Evolutionary conservation across 2,888 invertebrate genomes (phyloP).

Genomic region (Cheilosia vernalis): DNA sequence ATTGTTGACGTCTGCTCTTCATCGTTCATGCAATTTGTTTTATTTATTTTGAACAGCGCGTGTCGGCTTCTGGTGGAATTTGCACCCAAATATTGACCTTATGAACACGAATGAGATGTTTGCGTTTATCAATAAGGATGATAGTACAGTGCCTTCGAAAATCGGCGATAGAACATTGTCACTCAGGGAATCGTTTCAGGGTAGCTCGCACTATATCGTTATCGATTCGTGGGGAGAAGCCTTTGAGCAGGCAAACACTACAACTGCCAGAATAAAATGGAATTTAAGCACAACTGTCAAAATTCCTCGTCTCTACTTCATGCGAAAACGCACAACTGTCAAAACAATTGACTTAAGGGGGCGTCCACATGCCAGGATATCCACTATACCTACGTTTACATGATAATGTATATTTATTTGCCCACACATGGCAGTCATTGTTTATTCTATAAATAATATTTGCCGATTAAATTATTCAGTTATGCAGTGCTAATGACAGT

Average conservation of each 20-base stretch:
- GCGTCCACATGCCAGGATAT: conserved; percentile 2
- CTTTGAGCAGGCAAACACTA: too few species aligned
- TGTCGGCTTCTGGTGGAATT: background rate
- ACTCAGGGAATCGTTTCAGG: too few species aligned
- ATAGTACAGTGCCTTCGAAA: too few species aligned
- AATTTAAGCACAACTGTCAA: background rate
- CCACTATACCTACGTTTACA: too few species aligned
- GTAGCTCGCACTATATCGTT: too few species aligned
- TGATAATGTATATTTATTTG: conserved; percentile 4
- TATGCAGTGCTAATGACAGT: background rate
- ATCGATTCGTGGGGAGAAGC: too few species aligned
- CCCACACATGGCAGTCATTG: conserved; percentile 11
- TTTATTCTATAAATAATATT: conserved; percentile 55
- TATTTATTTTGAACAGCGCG: conserved; percentile 5
- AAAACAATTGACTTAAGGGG: background rate
- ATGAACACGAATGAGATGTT: background rate
- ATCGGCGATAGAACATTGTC: too few species aligned
- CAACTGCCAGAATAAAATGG: too few species aligned
- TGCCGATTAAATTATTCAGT: conserved; percentile 46
- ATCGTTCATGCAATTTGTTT: background rate
- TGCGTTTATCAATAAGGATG: too few species aligned
- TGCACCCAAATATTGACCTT: background rate
- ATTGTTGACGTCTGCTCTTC: conserved; percentile 22
- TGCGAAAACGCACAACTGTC: background rate
- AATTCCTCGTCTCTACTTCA: background rate